Conservation (phyloP, 2,113 vertebrate genomes). For the Proteles cristata region DNA sequence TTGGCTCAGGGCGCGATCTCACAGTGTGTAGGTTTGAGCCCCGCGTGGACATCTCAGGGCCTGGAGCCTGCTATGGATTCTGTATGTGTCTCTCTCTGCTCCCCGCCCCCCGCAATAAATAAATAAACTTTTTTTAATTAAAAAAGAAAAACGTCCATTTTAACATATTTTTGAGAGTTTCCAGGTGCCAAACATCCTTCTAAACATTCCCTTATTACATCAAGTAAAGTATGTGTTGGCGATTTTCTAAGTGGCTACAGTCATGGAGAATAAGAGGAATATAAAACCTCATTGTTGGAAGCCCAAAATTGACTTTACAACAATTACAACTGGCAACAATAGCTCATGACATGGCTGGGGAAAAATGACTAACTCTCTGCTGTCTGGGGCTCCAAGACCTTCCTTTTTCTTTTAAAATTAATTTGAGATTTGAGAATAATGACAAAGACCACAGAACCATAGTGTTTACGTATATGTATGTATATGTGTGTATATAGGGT, state of each 20-base stretch:
- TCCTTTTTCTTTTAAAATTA: slow-evolving; percentile 9
- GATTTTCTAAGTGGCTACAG: background rate
- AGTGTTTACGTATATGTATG: background rate
- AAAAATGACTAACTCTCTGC: background rate
- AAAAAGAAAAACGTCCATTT: too few relatives aligned
- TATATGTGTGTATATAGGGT: background rate
- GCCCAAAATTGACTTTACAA: background rate
- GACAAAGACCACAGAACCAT: background rate
- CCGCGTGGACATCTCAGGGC: too few relatives aligned
- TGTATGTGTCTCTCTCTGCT: too few relatives aligned
- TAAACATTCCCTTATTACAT: background rate
- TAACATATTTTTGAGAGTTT: background rate
- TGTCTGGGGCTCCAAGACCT: background rate
- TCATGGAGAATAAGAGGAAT: background rate
- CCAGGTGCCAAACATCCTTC: background rate
- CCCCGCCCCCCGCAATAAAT: too few relatives aligned
- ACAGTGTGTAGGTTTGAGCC: too few relatives aligned
- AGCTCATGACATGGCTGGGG: background rate
- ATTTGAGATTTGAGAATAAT: slow-evolving; percentile 26
- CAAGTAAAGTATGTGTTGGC: background rate
- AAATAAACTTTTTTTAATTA: too few relatives aligned
- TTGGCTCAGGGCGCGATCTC: too few relatives aligned
- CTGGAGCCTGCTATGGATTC: too few relatives aligned
- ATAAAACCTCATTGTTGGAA: background rate
- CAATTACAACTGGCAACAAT: background rate